Conservation (phyloP, 30 jellyfish, hydroid and myxozoan genomes). For the Aurelia aurita region DNA sequence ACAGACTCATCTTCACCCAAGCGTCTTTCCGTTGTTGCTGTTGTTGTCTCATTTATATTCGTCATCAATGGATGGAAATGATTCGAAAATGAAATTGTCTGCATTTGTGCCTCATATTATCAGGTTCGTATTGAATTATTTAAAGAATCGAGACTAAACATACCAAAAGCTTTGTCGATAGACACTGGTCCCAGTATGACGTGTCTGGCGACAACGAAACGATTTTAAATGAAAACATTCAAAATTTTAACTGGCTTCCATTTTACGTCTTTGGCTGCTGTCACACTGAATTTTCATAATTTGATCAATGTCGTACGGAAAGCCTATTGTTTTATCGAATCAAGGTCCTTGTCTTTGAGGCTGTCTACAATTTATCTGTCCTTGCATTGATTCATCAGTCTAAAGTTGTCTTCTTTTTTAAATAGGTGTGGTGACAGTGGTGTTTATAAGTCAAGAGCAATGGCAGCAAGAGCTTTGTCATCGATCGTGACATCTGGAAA, state of each 20-base stretch:
- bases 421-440: constrained; percentile 79
- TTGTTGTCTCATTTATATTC: constrained; percentile 88
- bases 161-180: neutral
- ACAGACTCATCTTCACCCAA: constrained; percentile 74
- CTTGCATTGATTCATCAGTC: no score
- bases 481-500: constrained; percentile 73
- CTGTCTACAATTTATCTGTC: no score
- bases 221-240: no score
- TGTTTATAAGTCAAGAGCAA: constrained; percentile 79
- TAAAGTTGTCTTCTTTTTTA: no score
- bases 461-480: constrained; percentile 88
- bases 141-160: neutral
- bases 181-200: neutral
- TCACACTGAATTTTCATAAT: no score
- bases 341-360: no score
- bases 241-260: no score
- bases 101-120: constrained; percentile 66
- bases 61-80: constrained; percentile 89
- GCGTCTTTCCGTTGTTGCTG: constrained; percentile 83
- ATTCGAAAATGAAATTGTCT: constrained; percentile 69
- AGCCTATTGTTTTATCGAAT: no score
- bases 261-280: no score
- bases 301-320: no score
- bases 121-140: constrained; percentile 42
- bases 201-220: no score